Conservation (phyloP, 2,113 vertebrate genomes). For the Chiloscyllium plagiosum region DNA sequence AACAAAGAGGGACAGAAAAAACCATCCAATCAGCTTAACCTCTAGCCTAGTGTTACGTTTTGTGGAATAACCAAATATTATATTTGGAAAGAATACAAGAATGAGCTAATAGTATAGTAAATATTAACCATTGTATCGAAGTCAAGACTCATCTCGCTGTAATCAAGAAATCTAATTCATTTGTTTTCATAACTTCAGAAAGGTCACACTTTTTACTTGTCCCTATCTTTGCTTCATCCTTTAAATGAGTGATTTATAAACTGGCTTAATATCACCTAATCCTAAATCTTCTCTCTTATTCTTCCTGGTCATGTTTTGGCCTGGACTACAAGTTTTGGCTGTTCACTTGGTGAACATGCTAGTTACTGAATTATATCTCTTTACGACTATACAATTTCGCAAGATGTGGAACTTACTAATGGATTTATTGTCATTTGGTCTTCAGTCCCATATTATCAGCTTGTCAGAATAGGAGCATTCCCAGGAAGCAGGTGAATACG, state of each 20-base stretch:
- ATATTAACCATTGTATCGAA: not conserved
- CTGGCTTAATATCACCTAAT: not conserved
- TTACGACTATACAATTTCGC: not conserved
- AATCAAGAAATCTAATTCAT: not conserved
- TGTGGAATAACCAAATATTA: conserved; percentile 10
- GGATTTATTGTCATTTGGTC: not conserved
- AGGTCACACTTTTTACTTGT: not conserved
- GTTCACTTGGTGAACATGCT: not conserved
- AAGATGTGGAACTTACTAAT: not conserved
- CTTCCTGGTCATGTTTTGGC: not conserved
- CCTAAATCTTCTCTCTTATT: not conserved
- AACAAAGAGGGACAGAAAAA: not conserved
- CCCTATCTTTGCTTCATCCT: not conserved
- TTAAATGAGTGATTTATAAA: not conserved
- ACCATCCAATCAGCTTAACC: not conserved
- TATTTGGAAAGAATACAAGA: not conserved
- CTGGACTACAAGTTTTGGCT: not conserved
- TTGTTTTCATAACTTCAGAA: not conserved
- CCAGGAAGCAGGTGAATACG: not conserved
- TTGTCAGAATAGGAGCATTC: not conserved
- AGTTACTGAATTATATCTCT: not conserved
- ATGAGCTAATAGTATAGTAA: not conserved
- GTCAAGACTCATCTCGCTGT: not conserved
- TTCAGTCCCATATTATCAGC: not conserved
- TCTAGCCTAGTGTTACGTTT: not conserved